Evolutionary conservation across 92 coral and sea anemone species (phyloP).

Genomic region (Isaurus tuberculatus): DNA sequence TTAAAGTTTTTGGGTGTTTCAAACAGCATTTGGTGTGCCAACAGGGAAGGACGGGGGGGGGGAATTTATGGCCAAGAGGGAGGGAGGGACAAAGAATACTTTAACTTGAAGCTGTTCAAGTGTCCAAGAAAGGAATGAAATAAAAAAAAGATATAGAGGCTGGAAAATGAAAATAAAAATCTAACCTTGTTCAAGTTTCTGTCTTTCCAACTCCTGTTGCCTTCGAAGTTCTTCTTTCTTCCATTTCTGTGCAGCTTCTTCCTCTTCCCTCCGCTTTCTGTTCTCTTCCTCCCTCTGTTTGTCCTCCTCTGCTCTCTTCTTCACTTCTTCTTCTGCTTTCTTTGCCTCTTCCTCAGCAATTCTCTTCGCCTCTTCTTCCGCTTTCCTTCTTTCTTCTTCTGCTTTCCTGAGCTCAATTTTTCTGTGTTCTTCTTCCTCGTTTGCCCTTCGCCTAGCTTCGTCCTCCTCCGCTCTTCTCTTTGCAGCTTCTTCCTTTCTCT

Average conservation of each 20-base stretch:
- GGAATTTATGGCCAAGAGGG: not conserved
- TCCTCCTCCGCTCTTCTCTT: slow-evolving; percentile 74
- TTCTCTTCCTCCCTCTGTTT: slow-evolving; percentile 71
- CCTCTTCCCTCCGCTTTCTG: slow-evolving; percentile 79
- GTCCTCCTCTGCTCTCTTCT: slow-evolving; percentile 66
- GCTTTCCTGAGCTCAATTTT: slow-evolving; percentile 49
- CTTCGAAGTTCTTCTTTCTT: slow-evolving; percentile 89
- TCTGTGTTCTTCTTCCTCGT: slow-evolving; percentile 69
- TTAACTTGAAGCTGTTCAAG: no score
- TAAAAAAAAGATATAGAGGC: not conserved
- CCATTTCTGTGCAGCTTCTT: slow-evolving; percentile 93
- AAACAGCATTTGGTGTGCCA: no score
- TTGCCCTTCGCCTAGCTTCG: slow-evolving; percentile 73
- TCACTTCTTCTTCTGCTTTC: slow-evolving; percentile 71
- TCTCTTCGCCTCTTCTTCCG: slow-evolving; percentile 68
- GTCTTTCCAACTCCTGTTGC: slow-evolving; percentile 86
- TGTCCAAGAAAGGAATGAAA: no score
- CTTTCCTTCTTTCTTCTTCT: slow-evolving; percentile 70
- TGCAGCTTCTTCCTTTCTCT: slow-evolving; percentile 68
- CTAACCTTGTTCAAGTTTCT: slow-evolving; percentile 87
- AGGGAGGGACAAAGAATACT: no score
- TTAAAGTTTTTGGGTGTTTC: no score
- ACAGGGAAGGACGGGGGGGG: no score
- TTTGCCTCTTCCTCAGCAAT: slow-evolving; percentile 63
- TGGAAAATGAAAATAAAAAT: not conserved